Percentiles rank a stretch among this genome's conserved stretches.
phyloP scores from a whole-genome alignment of 2,113 vertebrate species.

The Eolophus roseicapilla region DNA sequence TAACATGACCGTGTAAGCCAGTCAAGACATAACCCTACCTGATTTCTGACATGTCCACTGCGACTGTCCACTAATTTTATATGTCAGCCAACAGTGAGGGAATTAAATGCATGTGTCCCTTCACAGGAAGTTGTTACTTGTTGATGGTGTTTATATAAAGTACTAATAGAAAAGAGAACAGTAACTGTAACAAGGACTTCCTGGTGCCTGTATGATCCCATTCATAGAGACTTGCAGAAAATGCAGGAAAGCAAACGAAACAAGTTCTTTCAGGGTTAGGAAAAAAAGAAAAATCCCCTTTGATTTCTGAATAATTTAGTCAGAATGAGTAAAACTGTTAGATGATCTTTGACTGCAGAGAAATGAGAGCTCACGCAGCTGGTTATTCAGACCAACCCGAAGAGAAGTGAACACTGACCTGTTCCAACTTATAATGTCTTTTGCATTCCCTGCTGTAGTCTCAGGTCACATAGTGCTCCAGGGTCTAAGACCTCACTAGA shows the following conservation, averaged over 20 bases:
- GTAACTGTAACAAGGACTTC: background rate
- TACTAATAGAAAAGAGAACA: background rate
- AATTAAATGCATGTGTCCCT: background rate
- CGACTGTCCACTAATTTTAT: background rate
- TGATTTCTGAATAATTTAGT: slow-evolving; percentile 7
- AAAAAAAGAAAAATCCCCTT: background rate
- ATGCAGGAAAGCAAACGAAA: background rate
- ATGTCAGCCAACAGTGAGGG: background rate
- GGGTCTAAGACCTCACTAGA: slow-evolving; percentile 9
- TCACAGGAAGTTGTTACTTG: background rate
- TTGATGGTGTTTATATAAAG: background rate
- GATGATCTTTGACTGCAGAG: slow-evolving; percentile 5
- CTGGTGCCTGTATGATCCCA: background rate
- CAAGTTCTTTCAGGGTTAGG: background rate
- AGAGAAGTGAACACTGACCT: slow-evolving; percentile 20
- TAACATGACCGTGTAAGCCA: background rate
- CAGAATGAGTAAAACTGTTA: background rate
- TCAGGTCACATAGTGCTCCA: background rate
- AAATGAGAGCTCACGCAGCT: background rate
- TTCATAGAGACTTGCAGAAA: background rate
- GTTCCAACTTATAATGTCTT: background rate
- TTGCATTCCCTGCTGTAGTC: background rate
- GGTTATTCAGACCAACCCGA: background rate
- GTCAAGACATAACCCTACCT: background rate
- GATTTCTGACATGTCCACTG: background rate